Base-by-base conservation (phyloP, 2,888 invertebrate genomes). In the Biston betularia region DNA sequence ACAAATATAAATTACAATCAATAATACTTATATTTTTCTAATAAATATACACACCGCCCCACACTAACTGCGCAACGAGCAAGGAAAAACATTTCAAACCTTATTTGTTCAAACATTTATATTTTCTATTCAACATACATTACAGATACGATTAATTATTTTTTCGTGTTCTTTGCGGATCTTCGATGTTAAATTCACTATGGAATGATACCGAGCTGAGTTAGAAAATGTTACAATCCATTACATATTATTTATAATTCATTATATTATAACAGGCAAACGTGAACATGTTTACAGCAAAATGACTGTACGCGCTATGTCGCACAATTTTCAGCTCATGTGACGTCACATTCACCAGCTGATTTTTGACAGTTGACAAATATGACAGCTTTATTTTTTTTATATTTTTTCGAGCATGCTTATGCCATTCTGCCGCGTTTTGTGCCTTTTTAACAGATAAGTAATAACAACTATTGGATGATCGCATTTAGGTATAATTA, bases 131-230 rank as follows among this genome's bases (percentile, higher is more conserved):
- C 86, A 91, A 89, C 89, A 88, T 88, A 87, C 87, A 89, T 90
- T 88, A 91, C 87, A 88, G 89, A 86, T 78, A 80, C 77, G 79
- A 83, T 79, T 84, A 83, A 82, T 67, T 76, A 78, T 79, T 80
- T 79, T 82, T 74, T 75, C 79, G 68, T 74, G 79, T 80, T 87
- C 85, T 73, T 80, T 85, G 82, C 86, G 89, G 90, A 87, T 87
- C 86, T 84, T 88, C 84, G 79, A 79, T 80, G 79, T 74, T 75
- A 75, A 78, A 69, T 88, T 73, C 70, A 75, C 76, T 58, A 69
- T 89, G 92, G 92, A 93, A 93, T 93, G 92, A 89, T 90, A 90
- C 87, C 89, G 88, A 92, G 89, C 91, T 90, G 90, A 91, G 87
- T 74, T 38, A 38, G 24, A 24, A 24, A 38, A 38, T 38, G 38